phyloP scores from a whole-genome alignment of 2,888 invertebrate species.

The Corythucha ciliata region DNA sequence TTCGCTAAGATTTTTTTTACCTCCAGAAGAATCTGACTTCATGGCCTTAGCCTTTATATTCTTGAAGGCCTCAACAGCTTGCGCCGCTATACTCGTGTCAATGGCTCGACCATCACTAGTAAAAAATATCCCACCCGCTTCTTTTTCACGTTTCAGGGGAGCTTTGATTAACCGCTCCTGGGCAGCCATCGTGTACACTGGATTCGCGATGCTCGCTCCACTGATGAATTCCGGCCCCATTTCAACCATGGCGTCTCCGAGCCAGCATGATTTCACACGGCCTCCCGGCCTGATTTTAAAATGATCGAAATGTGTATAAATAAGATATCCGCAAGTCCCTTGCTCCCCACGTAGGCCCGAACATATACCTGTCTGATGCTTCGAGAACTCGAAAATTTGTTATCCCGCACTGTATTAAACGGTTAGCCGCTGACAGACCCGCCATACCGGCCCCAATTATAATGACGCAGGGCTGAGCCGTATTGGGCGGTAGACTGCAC shows the following conservation, averaged over 20 bases:
- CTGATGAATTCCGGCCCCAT: conserved; percentile 67
- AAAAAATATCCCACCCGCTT: conserved; percentile 54
- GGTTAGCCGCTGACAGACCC: conserved; percentile 26
- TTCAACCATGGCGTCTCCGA: conserved; percentile 68
- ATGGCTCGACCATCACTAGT: conserved; percentile 61
- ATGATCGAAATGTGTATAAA: not conserved
- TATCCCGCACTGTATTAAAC: conserved; percentile 27
- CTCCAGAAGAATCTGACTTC: conserved; percentile 49
- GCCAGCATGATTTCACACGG: conserved; percentile 65
- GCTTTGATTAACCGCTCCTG: conserved; percentile 56
- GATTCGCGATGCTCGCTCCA: conserved; percentile 61
- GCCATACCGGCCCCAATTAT: conserved; percentile 28
- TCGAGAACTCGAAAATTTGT: conserved; percentile 25
- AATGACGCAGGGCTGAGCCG: conserved; percentile 24
- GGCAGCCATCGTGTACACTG: conserved; percentile 59
- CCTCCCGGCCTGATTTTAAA: conserved; percentile 58
- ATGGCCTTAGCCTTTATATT: conserved; percentile 59
- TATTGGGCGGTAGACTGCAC: conserved; percentile 18
- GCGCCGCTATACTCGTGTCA: conserved; percentile 53
- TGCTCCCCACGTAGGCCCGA: not conserved
- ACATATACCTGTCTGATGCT: conserved; percentile 23
- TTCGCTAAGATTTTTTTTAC: conserved; percentile 51
- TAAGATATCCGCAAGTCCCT: not conserved
- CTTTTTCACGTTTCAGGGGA: conserved; percentile 42
- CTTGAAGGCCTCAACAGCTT: conserved; percentile 56